Evolutionary conservation across 2,888 invertebrate species (phyloP).

Genomic region (Cephus rjabovi): DNA sequence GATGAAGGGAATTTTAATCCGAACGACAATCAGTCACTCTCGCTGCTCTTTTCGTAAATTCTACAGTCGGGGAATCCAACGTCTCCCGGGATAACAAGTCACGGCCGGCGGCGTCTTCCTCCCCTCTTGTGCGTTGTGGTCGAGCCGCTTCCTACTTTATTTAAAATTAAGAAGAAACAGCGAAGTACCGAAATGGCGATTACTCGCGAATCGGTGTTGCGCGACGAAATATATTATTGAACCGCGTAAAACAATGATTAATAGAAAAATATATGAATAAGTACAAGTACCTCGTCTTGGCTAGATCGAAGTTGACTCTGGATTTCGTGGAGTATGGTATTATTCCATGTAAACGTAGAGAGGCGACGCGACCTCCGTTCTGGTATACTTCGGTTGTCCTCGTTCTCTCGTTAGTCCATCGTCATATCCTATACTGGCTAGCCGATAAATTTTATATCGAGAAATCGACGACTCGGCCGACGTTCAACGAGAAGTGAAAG

Average conservation of each 20-base stretch:
- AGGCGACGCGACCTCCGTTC: not conserved
- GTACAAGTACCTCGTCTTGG: not conserved
- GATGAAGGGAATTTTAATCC: not conserved
- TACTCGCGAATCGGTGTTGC: not conserved
- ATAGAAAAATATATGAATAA: not conserved
- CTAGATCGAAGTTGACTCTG: not conserved
- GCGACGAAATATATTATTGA: not conserved
- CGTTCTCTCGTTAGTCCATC: not conserved
- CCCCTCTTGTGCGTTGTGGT: not conserved
- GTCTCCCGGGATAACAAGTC: not conserved
- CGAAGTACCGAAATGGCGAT: not conserved
- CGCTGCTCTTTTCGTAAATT: not conserved
- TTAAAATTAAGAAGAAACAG: not conserved
- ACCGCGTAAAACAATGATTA: accelerated
- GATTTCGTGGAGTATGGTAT: not conserved
- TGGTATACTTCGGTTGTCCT: no score
- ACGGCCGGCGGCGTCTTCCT: not conserved
- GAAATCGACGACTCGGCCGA: not conserved
- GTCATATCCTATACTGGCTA: not conserved
- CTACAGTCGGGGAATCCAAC: not conserved
- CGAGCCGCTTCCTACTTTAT: not conserved
- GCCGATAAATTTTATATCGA: not conserved
- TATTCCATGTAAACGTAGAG: not conserved
- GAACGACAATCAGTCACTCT: not conserved
- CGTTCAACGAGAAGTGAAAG: not conserved